Evolutionary conservation across 2,797 vertebrate species (phyloP).

Genomic region (Acrocephalus scirpaceus): DNA sequence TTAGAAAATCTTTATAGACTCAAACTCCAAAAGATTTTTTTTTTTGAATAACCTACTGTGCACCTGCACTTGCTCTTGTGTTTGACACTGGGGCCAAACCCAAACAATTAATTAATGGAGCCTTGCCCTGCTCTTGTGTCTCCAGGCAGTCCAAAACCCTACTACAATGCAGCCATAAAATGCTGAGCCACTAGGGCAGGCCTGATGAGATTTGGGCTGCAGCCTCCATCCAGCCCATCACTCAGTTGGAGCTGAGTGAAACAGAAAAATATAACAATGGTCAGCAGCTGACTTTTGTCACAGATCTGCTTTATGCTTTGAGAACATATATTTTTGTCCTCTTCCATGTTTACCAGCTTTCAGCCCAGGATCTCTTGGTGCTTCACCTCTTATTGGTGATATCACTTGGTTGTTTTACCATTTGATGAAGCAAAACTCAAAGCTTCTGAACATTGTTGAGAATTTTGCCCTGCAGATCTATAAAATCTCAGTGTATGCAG

Average conservation of each 20-base stretch:
- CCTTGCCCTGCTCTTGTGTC: neutral
- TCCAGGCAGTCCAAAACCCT: neutral
- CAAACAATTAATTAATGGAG: neutral
- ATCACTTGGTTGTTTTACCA: neutral
- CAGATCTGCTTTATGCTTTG: neutral
- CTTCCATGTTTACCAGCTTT: neutral
- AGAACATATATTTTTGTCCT: neutral
- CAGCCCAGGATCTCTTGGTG: neutral
- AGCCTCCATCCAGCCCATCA: neutral
- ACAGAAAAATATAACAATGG: neutral
- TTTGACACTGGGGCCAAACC: neutral
- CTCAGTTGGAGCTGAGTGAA: neutral
- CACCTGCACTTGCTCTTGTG: neutral
- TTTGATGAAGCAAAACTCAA: neutral
- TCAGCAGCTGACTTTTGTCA: neutral
- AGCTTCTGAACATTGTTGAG: neutral
- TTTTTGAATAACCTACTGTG: neutral
- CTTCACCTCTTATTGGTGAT: neutral
- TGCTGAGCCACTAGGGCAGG: neutral
- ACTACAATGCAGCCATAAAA: neutral
- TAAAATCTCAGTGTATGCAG: neutral
- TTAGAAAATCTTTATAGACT: neutral
- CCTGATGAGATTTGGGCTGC: neutral
- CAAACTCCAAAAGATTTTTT: neutral
- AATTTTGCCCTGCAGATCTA: neutral